phyloP scores from a whole-genome alignment of 2,113 vertebrate species.

The Corythaeola cristata region DNA sequence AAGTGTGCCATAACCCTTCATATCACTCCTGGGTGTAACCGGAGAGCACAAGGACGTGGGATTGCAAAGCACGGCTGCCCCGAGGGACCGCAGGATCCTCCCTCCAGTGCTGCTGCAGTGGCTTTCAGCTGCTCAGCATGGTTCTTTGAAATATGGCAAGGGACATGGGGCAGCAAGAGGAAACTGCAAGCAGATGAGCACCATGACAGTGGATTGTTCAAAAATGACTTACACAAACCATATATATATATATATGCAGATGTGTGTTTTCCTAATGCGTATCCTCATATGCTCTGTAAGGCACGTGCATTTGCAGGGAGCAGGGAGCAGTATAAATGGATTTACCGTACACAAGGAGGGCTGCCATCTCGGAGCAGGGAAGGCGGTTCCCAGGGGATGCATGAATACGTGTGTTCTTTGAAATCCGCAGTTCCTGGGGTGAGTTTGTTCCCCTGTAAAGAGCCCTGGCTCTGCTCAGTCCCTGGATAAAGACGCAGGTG shows the following conservation, averaged over 20 bases:
- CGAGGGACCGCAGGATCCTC: accelerated
- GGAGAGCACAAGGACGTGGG: background rate
- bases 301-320: background rate
- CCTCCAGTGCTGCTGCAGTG: background rate
- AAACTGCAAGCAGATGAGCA: background rate
- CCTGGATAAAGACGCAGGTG: conserved; percentile 15
- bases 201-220: background rate
- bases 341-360: background rate
- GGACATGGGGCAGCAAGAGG: background rate
- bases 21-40: background rate
- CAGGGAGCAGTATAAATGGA: background rate
- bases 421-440: background rate
- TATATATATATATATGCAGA: background rate
- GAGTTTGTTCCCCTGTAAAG: background rate
- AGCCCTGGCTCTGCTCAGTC: conserved; percentile 16
- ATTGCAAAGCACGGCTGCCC: background rate
- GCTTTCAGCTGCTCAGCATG: background rate
- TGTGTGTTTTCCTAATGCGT: background rate
- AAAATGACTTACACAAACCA: background rate
- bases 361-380: background rate
- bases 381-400: background rate
- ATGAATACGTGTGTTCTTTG: background rate
- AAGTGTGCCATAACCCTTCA: background rate
- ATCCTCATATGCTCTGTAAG: background rate
- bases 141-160: background rate